Evolutionary conservation across 1,140 invertebrate genomes (phyloP), one percentile per base, ranked within the genome.

Genomic region (Drosophila ogumai): DNA sequence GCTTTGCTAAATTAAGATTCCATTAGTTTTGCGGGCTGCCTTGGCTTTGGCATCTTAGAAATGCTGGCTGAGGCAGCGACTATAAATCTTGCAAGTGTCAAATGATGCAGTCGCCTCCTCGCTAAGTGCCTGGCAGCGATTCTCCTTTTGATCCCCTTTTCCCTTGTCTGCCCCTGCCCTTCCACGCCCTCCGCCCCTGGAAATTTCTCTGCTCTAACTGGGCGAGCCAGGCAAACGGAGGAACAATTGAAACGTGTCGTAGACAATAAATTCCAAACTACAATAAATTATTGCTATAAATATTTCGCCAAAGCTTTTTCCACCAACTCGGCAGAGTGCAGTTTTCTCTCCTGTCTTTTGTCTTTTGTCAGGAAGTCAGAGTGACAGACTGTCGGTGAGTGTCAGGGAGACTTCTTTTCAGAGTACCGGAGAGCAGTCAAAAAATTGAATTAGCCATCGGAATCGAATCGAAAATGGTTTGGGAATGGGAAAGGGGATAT

Each of bases 1-100:
- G 85, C 81, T 79, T 75, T 88, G 81, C 87, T 91, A 91, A 91
- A 91, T 91, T 91, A 91, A 91, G 88, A 91, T 91, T 91, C 88
- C 88, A 91, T 91, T 91, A 91, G 88, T 77, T 79, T 81, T 91
- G 87, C 82, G 76, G 81, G 71, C 84, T 91, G 68, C 50, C 64
- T 57, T 19, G 59, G 52, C 77, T 73, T 68, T 80, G 82, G 82
- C 79, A 91, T 91, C 80, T 91, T 87, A 91, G 87, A 91, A 91
- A 87, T 91, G 87, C 82, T 81, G 75, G 79, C 50, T 67, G 64
- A 81, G 79, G 84, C 72, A 71, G 77, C 52, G 73, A 79, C 86
- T 69, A 91, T 91, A 91, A 91, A 91, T 91, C 87, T 91, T 79
- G 77, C 77, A 84, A 87, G 87, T 91, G 87, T 91, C 87, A 91